phyloP scores from a whole-genome alignment of 1,140 invertebrate species.

The Drosophila takahashii region DNA sequence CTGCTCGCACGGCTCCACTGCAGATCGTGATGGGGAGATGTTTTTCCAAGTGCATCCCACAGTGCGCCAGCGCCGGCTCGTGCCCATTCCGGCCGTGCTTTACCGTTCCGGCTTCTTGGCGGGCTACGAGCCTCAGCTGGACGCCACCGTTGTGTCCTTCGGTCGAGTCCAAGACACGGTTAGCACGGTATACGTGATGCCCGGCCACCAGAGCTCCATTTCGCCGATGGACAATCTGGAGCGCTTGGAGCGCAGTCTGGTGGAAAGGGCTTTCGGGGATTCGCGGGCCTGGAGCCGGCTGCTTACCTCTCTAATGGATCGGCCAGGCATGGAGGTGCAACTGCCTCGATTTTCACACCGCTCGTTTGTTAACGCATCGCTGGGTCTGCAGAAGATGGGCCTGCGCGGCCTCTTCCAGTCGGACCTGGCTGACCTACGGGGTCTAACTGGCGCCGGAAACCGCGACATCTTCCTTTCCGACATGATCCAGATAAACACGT shows the following conservation, averaged over 20 bases:
- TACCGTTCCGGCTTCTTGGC: constrained; percentile 91
- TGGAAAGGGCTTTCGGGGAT: constrained; percentile 87
- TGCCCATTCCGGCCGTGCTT: constrained; percentile 92
- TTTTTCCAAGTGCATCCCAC: constrained; percentile 93
- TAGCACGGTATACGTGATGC: constrained; percentile 92
- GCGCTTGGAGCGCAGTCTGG: constrained; percentile 88
- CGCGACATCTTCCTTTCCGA: constrained; percentile 92
- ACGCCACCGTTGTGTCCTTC: constrained; percentile 91
- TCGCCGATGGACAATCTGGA: constrained; percentile 91
- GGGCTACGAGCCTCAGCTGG: constrained; percentile 92
- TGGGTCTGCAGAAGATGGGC: constrained; percentile 91
- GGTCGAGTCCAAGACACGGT: constrained; percentile 89
- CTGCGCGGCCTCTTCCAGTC: constrained; percentile 91
- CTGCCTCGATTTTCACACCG: constrained; percentile 93
- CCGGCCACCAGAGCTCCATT: constrained; percentile 90
- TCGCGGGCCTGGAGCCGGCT: constrained; percentile 90
- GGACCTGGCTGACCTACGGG: constrained; percentile 90
- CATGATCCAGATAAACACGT: constrained; percentile 91
- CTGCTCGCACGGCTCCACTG: constrained; percentile 89
- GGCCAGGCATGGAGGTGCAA: constrained; percentile 91
- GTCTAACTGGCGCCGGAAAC: constrained; percentile 89
- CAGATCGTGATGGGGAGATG: constrained; percentile 92
- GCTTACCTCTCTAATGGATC: constrained; percentile 89
- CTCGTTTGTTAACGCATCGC: constrained; percentile 91
- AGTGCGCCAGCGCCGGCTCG: constrained; percentile 90